Base-by-base conservation (phyloP, 2,888 invertebrate species). In the Agonopterix arenella region DNA sequence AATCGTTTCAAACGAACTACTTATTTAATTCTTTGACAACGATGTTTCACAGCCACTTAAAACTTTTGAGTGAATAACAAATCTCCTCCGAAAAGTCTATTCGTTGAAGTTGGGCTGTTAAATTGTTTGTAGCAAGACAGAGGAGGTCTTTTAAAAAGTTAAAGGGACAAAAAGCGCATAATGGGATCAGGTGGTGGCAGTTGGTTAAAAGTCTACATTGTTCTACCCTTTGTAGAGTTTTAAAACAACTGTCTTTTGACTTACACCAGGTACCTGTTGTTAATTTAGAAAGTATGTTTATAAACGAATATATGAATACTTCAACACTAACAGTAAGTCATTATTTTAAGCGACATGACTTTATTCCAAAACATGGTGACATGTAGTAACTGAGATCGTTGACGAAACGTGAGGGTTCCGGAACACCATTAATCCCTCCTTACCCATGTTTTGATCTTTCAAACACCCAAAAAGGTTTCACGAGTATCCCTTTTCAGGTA, bases 61-160 rank as follows among this genome's bases (percentile, higher is more conserved):
- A 88, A 86, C 75, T 86, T 86, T 80, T 76, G 76, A 85, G 80
- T 83, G 85, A 85, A 86, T 86, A 86, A 86, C 86, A 88, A 86
- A 88, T 85, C 86, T 84, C 70, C 72, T 77, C 73, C 64, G 73
- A 80, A 85, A 84, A 86, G 84, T 85, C 79, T 80, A 78, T 82
- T 80, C 74, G 69, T 61, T 66, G 67, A 80, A 86, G 84, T 88
- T 84, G 73, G 70, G 69, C 81, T 73, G 83, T 80, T 84, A 84
- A 85, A 86, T 82, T 85, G 84, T 85, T 82, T 79, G 77, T 77
- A 70, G 66, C 74, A 70, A 76, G 77, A 76, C 73, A 72, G 72
- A 73, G 70, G 66, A 76, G 76, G 76, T 76, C 73, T 74, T 79
- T 79, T 73, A 72, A 77, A 78, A 80, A 76, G 74, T 83, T 80